A percentile compares a stretch with the other conserved stretches of the same genome.
Conservation (phyloP, 2,888 invertebrate genomes). For the Muscina levida region DNA sequence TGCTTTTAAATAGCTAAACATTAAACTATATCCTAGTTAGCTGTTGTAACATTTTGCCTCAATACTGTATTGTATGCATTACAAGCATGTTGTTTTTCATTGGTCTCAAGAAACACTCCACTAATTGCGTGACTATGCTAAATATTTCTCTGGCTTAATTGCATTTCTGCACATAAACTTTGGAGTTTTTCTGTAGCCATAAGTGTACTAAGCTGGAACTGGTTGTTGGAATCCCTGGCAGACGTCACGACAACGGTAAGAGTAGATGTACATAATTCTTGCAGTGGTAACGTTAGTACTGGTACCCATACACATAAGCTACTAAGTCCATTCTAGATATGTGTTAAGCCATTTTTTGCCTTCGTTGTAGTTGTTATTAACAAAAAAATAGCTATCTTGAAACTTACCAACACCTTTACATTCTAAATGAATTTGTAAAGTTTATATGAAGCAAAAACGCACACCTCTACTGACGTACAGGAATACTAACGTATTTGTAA, state of each 20-base stretch:
- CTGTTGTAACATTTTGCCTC: background rate
- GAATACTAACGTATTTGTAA: background rate
- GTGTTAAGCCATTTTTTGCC: slow-evolving; percentile 8
- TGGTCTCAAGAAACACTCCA: slow-evolving; percentile 23
- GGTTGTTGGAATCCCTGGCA: slow-evolving; percentile 16
- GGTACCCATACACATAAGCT: too few species aligned
- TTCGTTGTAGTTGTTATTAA: background rate
- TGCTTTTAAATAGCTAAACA: too few species aligned
- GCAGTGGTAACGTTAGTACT: background rate
- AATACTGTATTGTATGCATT: background rate
- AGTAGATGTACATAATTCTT: background rate
- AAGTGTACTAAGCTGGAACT: background rate
- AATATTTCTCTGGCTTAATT: slow-evolving; percentile 69
- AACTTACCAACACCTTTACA: slow-evolving; percentile 5
- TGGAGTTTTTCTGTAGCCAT: slow-evolving; percentile 3
- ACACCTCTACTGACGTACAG: background rate
- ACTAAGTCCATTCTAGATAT: background rate
- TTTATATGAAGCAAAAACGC: background rate
- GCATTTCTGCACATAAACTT: slow-evolving; percentile 67
- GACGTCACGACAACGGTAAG: background rate
- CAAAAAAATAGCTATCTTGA: slow-evolving; percentile 25
- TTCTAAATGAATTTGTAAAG: slow-evolving; percentile 23
- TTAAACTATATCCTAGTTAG: too few species aligned
- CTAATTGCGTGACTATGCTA: slow-evolving; percentile 70
- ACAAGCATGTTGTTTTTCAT: slow-evolving; percentile 4